These are phyloP conservation scores for Pangasianodon gigas DNA, from an alignment of 2,113 vertebrate genomes.

Conservation along the genomic window DNA sequence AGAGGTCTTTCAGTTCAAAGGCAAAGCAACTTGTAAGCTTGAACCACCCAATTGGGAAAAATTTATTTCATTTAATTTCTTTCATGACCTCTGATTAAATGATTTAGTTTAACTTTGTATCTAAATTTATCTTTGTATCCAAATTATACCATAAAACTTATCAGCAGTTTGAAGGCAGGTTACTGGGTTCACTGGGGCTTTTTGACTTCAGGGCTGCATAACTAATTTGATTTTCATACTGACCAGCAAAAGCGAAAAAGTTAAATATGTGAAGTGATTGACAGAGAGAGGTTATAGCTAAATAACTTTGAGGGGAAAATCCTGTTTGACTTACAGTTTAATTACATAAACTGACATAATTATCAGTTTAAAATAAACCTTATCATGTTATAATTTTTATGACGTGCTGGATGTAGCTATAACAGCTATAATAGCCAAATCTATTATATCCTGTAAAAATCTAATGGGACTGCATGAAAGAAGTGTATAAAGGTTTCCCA, in stretches of 20 bases:
- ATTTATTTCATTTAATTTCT: not conserved
- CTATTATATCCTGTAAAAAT: too few species aligned
- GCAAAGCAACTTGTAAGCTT: not conserved
- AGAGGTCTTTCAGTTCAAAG: not conserved
- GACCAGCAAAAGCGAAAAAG: not conserved
- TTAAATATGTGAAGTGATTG: not conserved
- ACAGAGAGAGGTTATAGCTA: not conserved
- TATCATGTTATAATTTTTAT: too few species aligned
- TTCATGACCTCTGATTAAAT: not conserved
- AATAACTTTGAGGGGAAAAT: slow-evolving; percentile 7
- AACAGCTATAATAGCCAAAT: too few species aligned
- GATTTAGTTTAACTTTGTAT: not conserved
- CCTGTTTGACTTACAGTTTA: not conserved
- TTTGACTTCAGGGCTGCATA: not conserved
- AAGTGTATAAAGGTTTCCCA: too few species aligned
- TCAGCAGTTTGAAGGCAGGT: not conserved
- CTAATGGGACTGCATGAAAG: too few species aligned
- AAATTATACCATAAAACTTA: not conserved
- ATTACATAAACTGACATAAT: not conserved
- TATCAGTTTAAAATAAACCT: not conserved
- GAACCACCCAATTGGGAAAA: not conserved
- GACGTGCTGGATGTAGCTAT: too few species aligned
- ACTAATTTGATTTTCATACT: not conserved
- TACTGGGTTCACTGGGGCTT: not conserved
- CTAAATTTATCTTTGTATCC: not conserved